Percentiles rank a stretch among this genome's conserved stretches.
Evolutionary conservation across 2,888 invertebrate genomes (phyloP).

Genomic region (Oligia strigilis): DNA sequence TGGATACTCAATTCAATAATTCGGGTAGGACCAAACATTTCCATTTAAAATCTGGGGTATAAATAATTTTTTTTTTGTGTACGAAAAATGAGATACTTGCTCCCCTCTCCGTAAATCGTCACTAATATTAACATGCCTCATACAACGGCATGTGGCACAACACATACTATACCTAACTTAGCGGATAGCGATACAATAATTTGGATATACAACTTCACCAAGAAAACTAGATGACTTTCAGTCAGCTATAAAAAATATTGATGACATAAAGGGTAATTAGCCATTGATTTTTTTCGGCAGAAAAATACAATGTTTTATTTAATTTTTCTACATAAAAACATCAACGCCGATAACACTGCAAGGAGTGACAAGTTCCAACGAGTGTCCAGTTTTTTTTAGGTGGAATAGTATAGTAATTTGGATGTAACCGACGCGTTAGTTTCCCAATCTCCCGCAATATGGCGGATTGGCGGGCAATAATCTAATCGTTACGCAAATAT

Average conservation of each 20-base stretch:
- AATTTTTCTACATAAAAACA: slow-evolving; percentile 7
- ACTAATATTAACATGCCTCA: slow-evolving; percentile 45
- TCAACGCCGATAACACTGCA: not conserved
- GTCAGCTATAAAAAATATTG: slow-evolving; percentile 2
- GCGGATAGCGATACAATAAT: slow-evolving; percentile 45
- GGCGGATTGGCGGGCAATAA: slow-evolving; percentile 22
- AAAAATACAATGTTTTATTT: not conserved
- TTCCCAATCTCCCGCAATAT: slow-evolving; percentile 24
- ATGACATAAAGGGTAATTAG: not conserved
- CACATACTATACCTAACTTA: slow-evolving; percentile 55
- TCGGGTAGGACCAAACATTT: slow-evolving; percentile 7
- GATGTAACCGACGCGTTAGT: slow-evolving; percentile 36
- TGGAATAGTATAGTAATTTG: slow-evolving; percentile 19
- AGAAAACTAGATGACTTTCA: slow-evolving; percentile 21
- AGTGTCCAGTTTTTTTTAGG: not conserved
- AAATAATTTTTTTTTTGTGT: slow-evolving; percentile 18
- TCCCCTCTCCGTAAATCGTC: slow-evolving; percentile 46
- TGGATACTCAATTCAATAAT: slow-evolving; percentile 17
- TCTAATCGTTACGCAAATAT: slow-evolving; percentile 21
- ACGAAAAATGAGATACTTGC: slow-evolving; percentile 50
- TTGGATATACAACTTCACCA: slow-evolving; percentile 28
- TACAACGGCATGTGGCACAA: slow-evolving; percentile 53
- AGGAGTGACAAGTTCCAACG: not conserved
- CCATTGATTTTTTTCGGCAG: not conserved
- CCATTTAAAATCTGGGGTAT: slow-evolving; percentile 1